Conservation (phyloP, 37 sponge, comb jelly and placozoan species). For the Ianthella basta region DNA sequence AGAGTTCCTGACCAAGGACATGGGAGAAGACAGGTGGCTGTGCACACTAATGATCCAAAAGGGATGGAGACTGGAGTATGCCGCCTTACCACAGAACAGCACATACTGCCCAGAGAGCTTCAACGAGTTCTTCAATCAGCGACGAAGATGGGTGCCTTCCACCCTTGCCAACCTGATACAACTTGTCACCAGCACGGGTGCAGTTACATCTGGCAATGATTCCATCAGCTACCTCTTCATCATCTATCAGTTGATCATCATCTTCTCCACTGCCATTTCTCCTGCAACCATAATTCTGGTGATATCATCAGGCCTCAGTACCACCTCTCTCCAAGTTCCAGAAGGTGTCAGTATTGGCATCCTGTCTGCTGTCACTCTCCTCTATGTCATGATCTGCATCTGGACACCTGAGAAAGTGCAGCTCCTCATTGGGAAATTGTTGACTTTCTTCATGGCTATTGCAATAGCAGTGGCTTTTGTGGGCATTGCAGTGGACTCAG, state of each 20-base stretch:
- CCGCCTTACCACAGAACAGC: conserved; percentile 74
- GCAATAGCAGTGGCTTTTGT: conserved; percentile 8
- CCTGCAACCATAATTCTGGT: conserved; percentile 83
- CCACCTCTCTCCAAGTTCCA: conserved; percentile 27
- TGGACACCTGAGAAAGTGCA: background rate
- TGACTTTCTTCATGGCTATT: background rate
- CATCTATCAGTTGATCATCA: conserved; percentile 72
- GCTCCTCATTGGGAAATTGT: background rate
- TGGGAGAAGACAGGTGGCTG: conserved; percentile 96
- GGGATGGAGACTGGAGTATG: conserved; percentile 86
- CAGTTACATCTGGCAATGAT: conserved; percentile 60
- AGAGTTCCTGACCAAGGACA: conserved; percentile 91
- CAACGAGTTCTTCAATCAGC: conserved; percentile 90
- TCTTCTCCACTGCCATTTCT: conserved; percentile 77
- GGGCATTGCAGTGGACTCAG: background rate
- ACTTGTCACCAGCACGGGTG: conserved; percentile 40
- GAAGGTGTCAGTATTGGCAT: background rate
- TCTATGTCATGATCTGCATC: conserved; percentile 23
- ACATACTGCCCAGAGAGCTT: conserved; percentile 85
- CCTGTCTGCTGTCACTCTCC: conserved; percentile 4
- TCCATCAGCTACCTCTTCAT: conserved; percentile 71
- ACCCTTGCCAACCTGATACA: conserved; percentile 82
- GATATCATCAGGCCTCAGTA: conserved; percentile 67
- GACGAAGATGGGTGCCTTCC: conserved; percentile 91
- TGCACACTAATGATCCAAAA: conserved; percentile 88